A percentile compares a stretch with the other conserved stretches of the same genome.
Evolutionary conservation across 2,113 vertebrate species (phyloP).

Genomic region (Larimichthys polyactis): DNA sequence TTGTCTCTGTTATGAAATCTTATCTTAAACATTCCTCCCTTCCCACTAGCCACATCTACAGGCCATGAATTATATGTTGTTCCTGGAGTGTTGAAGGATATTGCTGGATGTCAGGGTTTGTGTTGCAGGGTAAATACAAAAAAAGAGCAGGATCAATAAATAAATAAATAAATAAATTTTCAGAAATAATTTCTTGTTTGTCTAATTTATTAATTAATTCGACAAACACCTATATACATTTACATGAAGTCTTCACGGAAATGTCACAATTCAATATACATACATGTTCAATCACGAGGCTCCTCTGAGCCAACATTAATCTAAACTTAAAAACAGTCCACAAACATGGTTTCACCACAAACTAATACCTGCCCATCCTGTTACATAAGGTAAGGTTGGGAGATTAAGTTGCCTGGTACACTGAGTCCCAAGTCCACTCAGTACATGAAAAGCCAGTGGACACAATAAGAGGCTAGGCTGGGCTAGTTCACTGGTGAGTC

Average conservation of each 20-base stretch:
- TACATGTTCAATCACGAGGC: not conserved
- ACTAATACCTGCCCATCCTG: not conserved
- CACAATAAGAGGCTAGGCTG: not conserved
- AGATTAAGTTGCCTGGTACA: slow-evolving; percentile 16
- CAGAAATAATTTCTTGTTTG: no score
- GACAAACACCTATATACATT: not conserved
- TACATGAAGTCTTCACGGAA: not conserved
- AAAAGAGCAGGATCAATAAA: no score
- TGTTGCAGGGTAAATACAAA: no score
- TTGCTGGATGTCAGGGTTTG: no score
- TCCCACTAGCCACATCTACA: no score
- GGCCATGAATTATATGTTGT: no score
- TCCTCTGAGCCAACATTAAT: not conserved
- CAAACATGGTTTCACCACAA: not conserved
- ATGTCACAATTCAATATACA: not conserved
- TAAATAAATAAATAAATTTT: no score
- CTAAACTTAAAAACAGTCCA: not conserved
- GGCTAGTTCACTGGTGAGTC: not conserved
- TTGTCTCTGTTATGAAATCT: no score
- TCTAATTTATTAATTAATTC: no score
- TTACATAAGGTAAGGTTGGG: not conserved
- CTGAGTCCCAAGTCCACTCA: not conserved
- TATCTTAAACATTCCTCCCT: no score
- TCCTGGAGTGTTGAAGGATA: no score
- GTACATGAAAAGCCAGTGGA: not conserved